phyloP scores from a whole-genome alignment of 2,888 invertebrate genomes.

The Invenusta paracnida region DNA sequence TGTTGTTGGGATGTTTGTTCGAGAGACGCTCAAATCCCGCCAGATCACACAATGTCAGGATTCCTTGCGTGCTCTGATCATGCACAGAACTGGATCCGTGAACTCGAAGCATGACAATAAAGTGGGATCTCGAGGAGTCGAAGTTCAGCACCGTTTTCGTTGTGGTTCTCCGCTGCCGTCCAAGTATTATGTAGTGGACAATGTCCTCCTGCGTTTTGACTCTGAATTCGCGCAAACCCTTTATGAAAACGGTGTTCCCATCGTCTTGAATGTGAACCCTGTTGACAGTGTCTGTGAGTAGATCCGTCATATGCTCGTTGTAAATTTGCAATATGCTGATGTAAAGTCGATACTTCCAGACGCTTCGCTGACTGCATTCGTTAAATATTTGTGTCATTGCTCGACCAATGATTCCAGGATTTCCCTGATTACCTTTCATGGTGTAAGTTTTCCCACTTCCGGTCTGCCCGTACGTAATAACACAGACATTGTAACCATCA shows the following conservation, averaged over 20 bases:
- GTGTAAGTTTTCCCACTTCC: constrained; percentile 39
- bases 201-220: constrained; percentile 35
- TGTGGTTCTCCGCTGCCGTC: background rate
- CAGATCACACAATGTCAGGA: constrained; percentile 34
- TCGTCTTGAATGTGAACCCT: constrained; percentile 37
- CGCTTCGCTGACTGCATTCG: constrained; percentile 27
- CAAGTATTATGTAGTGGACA: constrained; percentile 9
- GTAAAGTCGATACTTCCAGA: constrained; percentile 31
- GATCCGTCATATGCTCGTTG: constrained; percentile 32
- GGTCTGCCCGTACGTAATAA: constrained; percentile 37
- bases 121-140: constrained; percentile 36
- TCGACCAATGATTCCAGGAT: constrained; percentile 26
- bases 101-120: constrained; percentile 36
- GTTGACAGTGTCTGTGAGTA: constrained; percentile 16
- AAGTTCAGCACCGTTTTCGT: constrained; percentile 28
- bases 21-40: constrained; percentile 35
- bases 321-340: constrained; percentile 33
- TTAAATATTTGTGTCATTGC: constrained; percentile 33
- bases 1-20: background rate
- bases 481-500: constrained; percentile 37
- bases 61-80: constrained; percentile 27
- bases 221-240: constrained; percentile 32
- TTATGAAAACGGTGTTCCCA: constrained; percentile 31
- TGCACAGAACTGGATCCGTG: constrained; percentile 31
- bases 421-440: constrained; percentile 34